A percentile compares a stretch with the other conserved stretches of the same genome.
Evolutionary conservation across 2,888 invertebrate genomes (phyloP).

Genomic region (Mythimna ferrago): DNA sequence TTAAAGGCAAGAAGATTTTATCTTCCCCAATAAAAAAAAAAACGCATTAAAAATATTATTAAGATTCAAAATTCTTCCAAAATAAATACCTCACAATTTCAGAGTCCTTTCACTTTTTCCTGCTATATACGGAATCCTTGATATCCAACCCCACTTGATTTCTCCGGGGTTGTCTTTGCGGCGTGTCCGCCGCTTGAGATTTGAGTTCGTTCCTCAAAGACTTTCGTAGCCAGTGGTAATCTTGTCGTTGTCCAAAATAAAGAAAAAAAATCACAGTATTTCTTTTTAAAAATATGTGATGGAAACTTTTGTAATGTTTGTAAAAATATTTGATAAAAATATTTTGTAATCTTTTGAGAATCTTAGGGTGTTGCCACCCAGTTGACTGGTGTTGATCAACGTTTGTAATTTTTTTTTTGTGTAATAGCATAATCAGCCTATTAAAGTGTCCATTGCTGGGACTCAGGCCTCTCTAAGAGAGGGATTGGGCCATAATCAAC

Average conservation of each 20-base stretch:
- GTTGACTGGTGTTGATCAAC: not conserved
- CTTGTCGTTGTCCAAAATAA: constrained; percentile 29
- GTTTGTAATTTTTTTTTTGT: too few relatives aligned
- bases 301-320: not conserved
- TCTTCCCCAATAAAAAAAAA: too few relatives aligned
- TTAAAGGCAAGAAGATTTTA: not conserved
- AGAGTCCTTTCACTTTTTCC: not conserved
- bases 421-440: too few relatives aligned
- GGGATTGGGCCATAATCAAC: too few relatives aligned
- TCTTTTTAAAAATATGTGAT: not conserved
- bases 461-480: too few relatives aligned
- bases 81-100: not conserved
- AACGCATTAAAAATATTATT: too few relatives aligned
- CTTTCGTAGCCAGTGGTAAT: constrained; percentile 35
- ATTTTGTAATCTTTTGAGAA: not conserved
- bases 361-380: not conserved
- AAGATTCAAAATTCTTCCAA: not conserved
- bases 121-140: constrained; percentile 20
- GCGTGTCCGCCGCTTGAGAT: constrained; percentile 31
- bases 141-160: constrained; percentile 50
- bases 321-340: too few relatives aligned
- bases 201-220: constrained; percentile 39
- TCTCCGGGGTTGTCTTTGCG: constrained; percentile 22
- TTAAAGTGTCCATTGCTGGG: too few relatives aligned
- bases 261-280: not conserved